phyloP scores from a whole-genome alignment of 1,140 invertebrate species.

The Dreissena polymorpha region DNA sequence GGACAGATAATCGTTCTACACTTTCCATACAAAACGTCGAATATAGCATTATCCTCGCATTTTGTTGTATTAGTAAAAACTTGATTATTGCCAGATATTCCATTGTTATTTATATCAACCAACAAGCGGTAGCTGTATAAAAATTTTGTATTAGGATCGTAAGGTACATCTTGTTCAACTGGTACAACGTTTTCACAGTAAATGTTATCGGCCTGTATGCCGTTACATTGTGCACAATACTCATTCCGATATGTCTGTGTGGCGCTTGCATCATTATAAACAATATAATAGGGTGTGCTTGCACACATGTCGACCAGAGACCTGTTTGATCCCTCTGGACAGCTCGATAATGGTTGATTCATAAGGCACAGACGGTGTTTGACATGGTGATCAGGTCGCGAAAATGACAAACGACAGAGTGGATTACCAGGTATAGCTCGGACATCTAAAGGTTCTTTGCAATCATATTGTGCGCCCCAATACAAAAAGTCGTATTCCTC shows the following conservation, averaged over 20 bases:
- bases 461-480: background rate
- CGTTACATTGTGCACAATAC: constrained; percentile 6
- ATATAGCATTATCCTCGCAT: constrained; percentile 58
- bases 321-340: background rate
- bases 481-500: background rate
- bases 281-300: background rate
- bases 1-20: constrained; percentile 54
- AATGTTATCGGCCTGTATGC: background rate
- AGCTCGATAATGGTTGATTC: background rate
- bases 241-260: background rate
- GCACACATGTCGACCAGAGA: background rate
- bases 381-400: background rate
- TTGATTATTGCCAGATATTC: background rate
- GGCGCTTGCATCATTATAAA: background rate
- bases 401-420: background rate
- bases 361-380: background rate
- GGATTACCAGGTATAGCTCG: background rate
- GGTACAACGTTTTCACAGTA: background rate
- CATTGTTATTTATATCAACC: constrained; percentile 56
- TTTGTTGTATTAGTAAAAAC: background rate
- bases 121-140: constrained; percentile 60
- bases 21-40: constrained; percentile 50
- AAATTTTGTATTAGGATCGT: background rate
- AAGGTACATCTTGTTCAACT: background rate
- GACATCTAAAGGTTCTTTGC: background rate